Base-by-base conservation (phyloP, 1,140 invertebrate species). In the Babylonia areolata region DNA sequence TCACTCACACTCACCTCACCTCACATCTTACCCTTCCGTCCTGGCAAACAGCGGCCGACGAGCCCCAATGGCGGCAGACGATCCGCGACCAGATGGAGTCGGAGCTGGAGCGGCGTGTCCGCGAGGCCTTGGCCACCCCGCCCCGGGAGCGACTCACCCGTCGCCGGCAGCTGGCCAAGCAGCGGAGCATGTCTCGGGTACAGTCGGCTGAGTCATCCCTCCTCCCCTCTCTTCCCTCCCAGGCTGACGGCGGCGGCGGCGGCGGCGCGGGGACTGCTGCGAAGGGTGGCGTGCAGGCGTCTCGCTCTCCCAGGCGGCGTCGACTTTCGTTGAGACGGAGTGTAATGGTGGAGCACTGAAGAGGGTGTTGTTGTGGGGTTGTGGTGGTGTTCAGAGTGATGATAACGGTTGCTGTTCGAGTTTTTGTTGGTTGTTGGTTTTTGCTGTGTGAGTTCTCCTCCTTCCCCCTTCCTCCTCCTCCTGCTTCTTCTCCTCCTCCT, bases 111-210 rank as follows among this genome's bases (percentile, higher is more conserved):
- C 85, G 89, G 85, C 78, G 93, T 58, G 93, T 94, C 5, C 85
- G 93, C 12, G 93, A 93, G 54, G 93, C 93, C 0, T 85, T 94
- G 80, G 92, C 94, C 69, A 94, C 93, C n/a, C 93, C 93, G 9
- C 93, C 93, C 3, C 87, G 91, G 15, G 93, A 93, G 71, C 79
- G 89, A 20, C 87, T 88, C n/a, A 71, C 79, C 82, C 87, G 80
- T 23, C 51, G 75, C 1, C 84, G 46, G 0, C 64, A 85, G 35
- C 23, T 33, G 77, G 84, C 51, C 0, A 69, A 82, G 46, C 85
- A 86, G 58, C 39, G 73, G 51, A 37, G 54, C 31, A 42, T 78
- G 46, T 39, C 39, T 9, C 64, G 39, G 82, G 82, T 84, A 73
- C 40, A 58, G 78, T 80, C 46, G 0, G 78, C 78, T 6, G 73